Evolutionary conservation across 2,797 vertebrate genomes (phyloP).

Genomic region (Diglossa cyanea): DNA sequence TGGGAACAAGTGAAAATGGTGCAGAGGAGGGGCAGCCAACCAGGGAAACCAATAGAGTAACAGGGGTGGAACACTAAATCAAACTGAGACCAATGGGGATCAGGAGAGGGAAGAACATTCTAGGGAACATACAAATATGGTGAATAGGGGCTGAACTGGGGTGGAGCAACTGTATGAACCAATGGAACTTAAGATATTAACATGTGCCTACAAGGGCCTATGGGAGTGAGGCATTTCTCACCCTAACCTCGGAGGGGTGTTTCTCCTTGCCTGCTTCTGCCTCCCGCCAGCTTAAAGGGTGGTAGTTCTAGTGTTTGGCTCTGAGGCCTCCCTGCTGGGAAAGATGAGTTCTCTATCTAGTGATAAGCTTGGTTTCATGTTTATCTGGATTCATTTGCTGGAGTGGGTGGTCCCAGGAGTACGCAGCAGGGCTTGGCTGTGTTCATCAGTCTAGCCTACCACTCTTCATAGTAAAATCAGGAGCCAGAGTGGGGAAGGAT

Average conservation of each 20-base stretch:
- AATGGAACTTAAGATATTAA: neutral
- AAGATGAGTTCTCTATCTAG: neutral
- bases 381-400: neutral
- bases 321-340: fast-evolving
- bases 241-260: neutral
- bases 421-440: neutral
- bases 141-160: neutral
- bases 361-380: fast-evolving
- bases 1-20: neutral
- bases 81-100: neutral
- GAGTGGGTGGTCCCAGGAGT: neutral
- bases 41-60: neutral
- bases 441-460: neutral
- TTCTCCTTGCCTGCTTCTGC: neutral
- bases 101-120: neutral
- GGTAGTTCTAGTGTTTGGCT: no score
- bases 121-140: neutral
- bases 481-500: neutral
- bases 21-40: neutral
- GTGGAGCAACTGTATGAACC: neutral
- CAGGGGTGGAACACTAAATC: neutral
- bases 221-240: neutral
- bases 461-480: neutral
- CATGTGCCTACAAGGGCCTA: neutral
- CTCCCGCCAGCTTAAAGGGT: fast-evolving